phyloP scores from a whole-genome alignment of 2,888 invertebrate species.

The Drosophila parthenogenetica region DNA sequence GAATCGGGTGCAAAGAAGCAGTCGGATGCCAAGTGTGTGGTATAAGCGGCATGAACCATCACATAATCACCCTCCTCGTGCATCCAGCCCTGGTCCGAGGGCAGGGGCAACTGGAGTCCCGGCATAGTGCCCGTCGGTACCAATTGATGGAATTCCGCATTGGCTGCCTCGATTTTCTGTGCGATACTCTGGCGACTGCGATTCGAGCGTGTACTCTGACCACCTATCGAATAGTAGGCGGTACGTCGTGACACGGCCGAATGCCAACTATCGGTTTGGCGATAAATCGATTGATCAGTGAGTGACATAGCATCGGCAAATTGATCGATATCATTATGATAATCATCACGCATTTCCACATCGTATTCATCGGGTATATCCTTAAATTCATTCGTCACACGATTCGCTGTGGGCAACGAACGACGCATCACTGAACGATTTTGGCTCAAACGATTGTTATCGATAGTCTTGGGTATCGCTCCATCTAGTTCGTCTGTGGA shows the following conservation, averaged over 20 bases:
- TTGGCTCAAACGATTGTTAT: not conserved
- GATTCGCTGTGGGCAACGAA: constrained; percentile 25
- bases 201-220: constrained; percentile 88
- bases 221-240: constrained; percentile 92
- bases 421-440: constrained; percentile 14
- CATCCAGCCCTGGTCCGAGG: constrained; percentile 88
- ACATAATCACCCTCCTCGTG: constrained; percentile 91
- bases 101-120: constrained; percentile 89
- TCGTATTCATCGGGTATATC: constrained; percentile 54
- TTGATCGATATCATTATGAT: constrained; percentile 44
- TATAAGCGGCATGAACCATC: constrained; percentile 94
- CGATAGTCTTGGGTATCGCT: not conserved
- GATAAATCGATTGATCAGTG: constrained; percentile 81
- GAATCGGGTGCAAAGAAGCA: constrained; percentile 94
- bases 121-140: constrained; percentile 69
- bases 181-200: constrained; percentile 68
- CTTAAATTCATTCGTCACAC: constrained; percentile 30
- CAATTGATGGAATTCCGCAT: constrained; percentile 65
- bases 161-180: constrained; percentile 73
- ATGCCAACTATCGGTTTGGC: constrained; percentile 91
- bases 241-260: constrained; percentile 92
- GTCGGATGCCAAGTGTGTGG: constrained; percentile 94
- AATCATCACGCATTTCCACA: constrained; percentile 34
- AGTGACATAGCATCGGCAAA: constrained; percentile 83
- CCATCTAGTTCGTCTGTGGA: no score